Conservation (phyloP, 2,113 vertebrate genomes). For the Echinops telfairi region DNA sequence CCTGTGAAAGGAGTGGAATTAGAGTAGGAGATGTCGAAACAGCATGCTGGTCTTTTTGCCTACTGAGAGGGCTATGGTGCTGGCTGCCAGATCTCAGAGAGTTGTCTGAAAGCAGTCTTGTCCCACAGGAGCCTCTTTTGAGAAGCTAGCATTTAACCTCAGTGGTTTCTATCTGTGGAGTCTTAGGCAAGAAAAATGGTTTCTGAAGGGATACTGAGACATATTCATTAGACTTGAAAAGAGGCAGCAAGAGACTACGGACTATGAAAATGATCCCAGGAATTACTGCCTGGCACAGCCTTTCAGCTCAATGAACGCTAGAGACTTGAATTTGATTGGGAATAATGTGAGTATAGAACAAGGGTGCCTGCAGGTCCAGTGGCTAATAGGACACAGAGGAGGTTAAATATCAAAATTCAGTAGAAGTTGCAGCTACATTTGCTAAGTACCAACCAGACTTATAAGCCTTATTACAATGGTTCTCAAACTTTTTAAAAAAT, state of each 20-base stretch:
- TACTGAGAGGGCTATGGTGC: neutral
- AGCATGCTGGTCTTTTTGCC: neutral
- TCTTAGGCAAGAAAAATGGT: neutral
- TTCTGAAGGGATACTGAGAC: constrained; percentile 29
- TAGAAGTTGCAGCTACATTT: neutral
- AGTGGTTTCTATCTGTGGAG: neutral
- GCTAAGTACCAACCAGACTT: neutral
- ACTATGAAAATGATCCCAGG: neutral
- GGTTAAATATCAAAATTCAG: constrained; percentile 11
- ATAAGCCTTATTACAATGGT: neutral
- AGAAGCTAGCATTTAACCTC: neutral
- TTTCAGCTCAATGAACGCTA: constrained; percentile 11
- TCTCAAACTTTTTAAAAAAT: neutral
- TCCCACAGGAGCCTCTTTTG: neutral
- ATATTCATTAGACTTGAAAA: neutral
- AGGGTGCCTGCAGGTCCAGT: neutral
- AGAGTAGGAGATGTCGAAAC: neutral
- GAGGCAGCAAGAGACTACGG: neutral
- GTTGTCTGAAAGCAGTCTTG: neutral
- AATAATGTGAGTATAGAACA: neutral
- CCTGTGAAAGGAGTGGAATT: neutral
- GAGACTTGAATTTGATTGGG: constrained; percentile 9
- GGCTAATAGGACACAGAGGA: neutral
- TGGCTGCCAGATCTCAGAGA: neutral
- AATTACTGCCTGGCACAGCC: constrained; percentile 9